Conservation (phyloP, 2,113 vertebrate genomes). For the Eretmochelys imbricata region DNA sequence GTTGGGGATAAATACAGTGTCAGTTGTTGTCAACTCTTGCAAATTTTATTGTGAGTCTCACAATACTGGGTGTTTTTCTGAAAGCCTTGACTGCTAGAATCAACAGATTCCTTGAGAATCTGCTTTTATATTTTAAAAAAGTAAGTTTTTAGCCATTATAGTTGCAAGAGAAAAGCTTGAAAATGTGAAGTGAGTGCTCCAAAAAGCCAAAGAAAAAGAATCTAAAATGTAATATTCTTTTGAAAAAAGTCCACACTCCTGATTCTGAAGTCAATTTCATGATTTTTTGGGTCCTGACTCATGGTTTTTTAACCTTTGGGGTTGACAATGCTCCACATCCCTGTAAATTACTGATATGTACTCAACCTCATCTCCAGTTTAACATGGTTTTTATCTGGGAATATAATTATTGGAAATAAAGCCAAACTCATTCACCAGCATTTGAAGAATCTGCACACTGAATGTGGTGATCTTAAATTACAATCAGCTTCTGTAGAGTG, state of each 20-base stretch:
- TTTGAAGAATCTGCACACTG: accelerated
- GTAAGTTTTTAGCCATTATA: background rate
- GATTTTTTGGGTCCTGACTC: background rate
- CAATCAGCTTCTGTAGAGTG: background rate
- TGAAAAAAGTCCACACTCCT: accelerated
- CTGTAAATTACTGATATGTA: background rate
- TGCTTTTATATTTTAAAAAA: background rate
- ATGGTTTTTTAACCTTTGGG: constrained; percentile 18
- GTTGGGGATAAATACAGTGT: background rate
- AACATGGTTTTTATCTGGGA: constrained; percentile 8
- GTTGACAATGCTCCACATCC: background rate
- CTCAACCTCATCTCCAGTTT: constrained; percentile 22
- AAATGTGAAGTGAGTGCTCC: background rate
- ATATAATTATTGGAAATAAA: constrained; percentile 23
- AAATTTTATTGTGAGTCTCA: background rate
- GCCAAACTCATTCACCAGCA: background rate
- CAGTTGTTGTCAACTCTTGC: background rate
- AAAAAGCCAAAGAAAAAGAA: background rate
- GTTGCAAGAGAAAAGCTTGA: background rate
- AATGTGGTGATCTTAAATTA: background rate
- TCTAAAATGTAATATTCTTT: background rate
- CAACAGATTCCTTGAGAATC: background rate
- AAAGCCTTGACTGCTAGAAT: background rate
- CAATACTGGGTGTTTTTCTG: background rate
- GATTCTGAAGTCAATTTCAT: accelerated